These are phyloP conservation scores for Rhorus exstirpatorius DNA, from an alignment of 2,888 invertebrate genomes.

Conservation along the genomic window DNA sequence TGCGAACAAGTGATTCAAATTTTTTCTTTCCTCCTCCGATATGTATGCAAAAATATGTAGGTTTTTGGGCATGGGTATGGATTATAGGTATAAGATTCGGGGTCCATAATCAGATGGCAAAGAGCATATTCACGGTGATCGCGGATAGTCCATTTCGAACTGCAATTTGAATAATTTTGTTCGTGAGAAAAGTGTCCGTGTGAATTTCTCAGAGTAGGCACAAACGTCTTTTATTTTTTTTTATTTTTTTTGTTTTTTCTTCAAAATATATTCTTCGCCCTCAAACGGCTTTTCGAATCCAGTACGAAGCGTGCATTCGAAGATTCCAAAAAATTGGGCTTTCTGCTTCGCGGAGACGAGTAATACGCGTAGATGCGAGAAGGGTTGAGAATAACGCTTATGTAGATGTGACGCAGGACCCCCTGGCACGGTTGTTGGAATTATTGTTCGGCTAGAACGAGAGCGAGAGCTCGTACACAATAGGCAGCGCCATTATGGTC, in stretches of 20 bases:
- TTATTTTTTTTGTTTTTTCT: background rate
- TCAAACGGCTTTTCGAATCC: background rate
- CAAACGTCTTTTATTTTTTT: background rate
- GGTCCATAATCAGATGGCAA: constrained; percentile 31
- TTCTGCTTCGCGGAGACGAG: background rate
- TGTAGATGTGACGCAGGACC: constrained; percentile 80
- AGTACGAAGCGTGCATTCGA: background rate
- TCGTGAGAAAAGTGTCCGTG: constrained; percentile 56
- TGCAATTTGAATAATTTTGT: constrained; percentile 52
- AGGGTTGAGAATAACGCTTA: constrained; percentile 77
- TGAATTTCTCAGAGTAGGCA: constrained; percentile 54
- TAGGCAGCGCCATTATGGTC: constrained; percentile 80
- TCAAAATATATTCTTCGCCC: background rate
- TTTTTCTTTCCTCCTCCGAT: constrained; percentile 32
- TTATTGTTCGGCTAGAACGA: constrained; percentile 77
- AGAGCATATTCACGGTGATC: constrained; percentile 34
- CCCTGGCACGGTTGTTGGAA: constrained; percentile 80
- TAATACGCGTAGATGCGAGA: constrained; percentile 48
- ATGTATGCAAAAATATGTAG: constrained; percentile 67
- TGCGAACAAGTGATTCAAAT: constrained; percentile 36
- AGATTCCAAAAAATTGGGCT: constrained; percentile 14
- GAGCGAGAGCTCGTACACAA: constrained; percentile 74
- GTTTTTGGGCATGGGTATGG: constrained; percentile 45
- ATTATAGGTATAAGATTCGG: constrained; percentile 8
- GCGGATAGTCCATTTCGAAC: constrained; percentile 49